A percentile compares a stretch with the other conserved stretches of the same genome.
Evolutionary conservation across 1,140 invertebrate species (phyloP).

Genomic region (Drosophila serrata): DNA sequence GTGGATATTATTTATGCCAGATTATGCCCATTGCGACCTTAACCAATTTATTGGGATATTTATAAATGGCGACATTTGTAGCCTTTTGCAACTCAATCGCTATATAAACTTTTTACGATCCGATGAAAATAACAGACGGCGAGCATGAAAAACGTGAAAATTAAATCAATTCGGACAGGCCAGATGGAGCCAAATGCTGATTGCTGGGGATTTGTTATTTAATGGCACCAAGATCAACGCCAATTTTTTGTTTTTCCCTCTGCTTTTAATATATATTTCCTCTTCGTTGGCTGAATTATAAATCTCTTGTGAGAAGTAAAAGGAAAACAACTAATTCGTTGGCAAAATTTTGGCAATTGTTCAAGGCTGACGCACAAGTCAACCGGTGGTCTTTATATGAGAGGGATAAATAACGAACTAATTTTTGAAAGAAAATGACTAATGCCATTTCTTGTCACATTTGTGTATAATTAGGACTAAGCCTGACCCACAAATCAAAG

Average conservation of each 20-base stretch:
- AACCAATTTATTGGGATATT: slow-evolving; percentile 77
- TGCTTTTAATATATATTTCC: slow-evolving; percentile 12
- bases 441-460: slow-evolving; percentile 30
- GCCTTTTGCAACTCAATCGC: slow-evolving; percentile 67
- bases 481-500: slow-evolving; percentile 21
- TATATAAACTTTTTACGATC: slow-evolving; percentile 69
- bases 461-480: slow-evolving; percentile 14
- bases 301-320: slow-evolving; percentile 27
- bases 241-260: slow-evolving; percentile 25
- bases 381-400: slow-evolving; percentile 16
- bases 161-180: slow-evolving; percentile 25
- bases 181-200: slow-evolving; percentile 39
- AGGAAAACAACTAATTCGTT: slow-evolving; percentile 38
- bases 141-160: slow-evolving; percentile 43
- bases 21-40: slow-evolving; percentile 71
- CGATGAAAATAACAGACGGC: slow-evolving; percentile 29
- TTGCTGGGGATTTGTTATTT: slow-evolving; percentile 58
- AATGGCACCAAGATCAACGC: slow-evolving; percentile 47
- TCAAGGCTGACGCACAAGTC: slow-evolving; percentile 69
- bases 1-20: slow-evolving; percentile 36
- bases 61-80: slow-evolving; percentile 75
- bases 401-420: slow-evolving; percentile 8
- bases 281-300: slow-evolving; percentile 48
- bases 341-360: slow-evolving; percentile 69
- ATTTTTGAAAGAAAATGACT: slow-evolving; percentile 9